A percentile compares a stretch with the other conserved stretches of the same genome.
These are phyloP conservation scores for Calidris pugnax DNA, from an alignment of 2,113 vertebrate species.

Conservation along the genomic window DNA sequence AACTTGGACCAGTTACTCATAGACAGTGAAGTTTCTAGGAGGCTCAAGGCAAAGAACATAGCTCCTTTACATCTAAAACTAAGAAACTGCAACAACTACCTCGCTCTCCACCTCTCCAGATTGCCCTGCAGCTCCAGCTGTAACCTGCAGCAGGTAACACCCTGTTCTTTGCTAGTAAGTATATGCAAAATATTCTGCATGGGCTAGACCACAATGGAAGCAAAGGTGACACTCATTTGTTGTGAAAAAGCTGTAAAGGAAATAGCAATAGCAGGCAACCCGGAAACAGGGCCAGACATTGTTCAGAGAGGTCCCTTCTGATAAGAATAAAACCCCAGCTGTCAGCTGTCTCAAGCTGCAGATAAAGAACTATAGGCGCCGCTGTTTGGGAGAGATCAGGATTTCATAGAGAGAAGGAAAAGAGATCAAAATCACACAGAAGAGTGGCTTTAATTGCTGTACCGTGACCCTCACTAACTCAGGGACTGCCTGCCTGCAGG, in stretches of 20 bases:
- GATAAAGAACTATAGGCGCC: background rate
- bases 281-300: background rate
- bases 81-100: background rate
- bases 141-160: background rate
- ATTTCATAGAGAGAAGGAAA: background rate
- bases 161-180: accelerated
- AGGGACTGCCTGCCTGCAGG: background rate
- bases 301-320: background rate
- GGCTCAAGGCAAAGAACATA: background rate
- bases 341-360: background rate
- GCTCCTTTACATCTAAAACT: background rate
- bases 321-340: background rate
- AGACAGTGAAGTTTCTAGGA: background rate
- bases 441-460: background rate
- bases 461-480: background rate
- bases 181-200: background rate
- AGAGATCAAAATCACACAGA: background rate
- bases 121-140: background rate
- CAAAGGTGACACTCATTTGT: background rate
- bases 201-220: background rate
- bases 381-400: background rate
- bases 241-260: background rate
- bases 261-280: background rate
- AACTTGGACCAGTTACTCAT: background rate
- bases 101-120: background rate